phyloP scores from a whole-genome alignment of 2,797 vertebrate genomes.

The Ctenosaura bakeri region DNA sequence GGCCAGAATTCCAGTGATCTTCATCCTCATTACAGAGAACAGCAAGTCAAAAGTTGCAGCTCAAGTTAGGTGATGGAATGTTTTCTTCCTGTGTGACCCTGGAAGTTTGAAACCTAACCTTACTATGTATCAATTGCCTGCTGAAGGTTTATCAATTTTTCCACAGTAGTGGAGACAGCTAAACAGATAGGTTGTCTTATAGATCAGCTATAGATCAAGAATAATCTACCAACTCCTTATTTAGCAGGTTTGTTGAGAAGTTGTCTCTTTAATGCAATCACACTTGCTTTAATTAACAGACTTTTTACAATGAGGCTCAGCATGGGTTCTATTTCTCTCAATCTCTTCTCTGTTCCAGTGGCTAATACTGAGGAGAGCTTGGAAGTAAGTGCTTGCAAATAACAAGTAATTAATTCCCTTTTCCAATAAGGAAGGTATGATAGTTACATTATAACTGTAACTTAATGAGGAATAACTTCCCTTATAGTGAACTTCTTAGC shows the following conservation, averaged over 20 bases:
- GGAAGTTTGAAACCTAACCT: not conserved
- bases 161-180: not conserved
- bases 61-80: not conserved
- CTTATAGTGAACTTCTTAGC: not conserved
- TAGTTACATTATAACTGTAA: not conserved
- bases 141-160: not conserved
- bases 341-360: not conserved
- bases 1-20: too few relatives aligned
- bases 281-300: not conserved
- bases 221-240: not conserved
- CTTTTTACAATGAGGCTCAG: not conserved
- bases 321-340: not conserved
- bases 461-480: not conserved
- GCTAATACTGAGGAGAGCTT: not conserved
- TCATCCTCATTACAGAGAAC: not conserved
- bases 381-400: not conserved
- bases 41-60: not conserved
- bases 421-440: not conserved
- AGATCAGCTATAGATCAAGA: not conserved
- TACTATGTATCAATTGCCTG: not conserved
- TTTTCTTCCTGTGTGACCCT: not conserved
- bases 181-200: conserved; percentile 16
- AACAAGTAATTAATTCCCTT: not conserved
- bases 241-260: not conserved
- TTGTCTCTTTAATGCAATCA: not conserved